phyloP scores from a whole-genome alignment of 2,888 invertebrate species.

The Syrista parreyssii region DNA sequence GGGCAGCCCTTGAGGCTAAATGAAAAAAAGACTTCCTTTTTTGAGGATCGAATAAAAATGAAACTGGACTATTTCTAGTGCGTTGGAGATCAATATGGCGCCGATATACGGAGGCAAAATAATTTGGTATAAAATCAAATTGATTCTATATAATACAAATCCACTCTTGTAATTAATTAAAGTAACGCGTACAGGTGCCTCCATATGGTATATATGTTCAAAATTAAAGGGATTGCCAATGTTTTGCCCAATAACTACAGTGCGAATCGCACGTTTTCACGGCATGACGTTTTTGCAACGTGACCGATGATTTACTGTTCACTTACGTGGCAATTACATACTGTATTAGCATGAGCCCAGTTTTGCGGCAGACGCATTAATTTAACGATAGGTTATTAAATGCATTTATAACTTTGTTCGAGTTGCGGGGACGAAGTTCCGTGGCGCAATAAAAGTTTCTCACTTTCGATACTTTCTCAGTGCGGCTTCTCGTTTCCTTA shows the following conservation, averaged over 20 bases:
- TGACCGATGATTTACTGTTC: background rate
- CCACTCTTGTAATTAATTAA: background rate
- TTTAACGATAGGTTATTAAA: background rate
- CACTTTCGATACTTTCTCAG: background rate
- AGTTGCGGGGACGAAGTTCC: background rate
- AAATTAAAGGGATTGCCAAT: background rate
- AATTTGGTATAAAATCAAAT: background rate
- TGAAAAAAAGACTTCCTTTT: background rate
- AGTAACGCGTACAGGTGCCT: background rate
- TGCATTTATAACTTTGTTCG: background rate
- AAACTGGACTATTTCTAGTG: background rate
- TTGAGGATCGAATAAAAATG: background rate
- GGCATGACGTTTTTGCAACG: background rate
- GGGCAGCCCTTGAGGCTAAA: background rate
- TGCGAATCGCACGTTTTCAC: background rate
- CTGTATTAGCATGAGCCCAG: background rate
- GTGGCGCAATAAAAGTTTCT: background rate
- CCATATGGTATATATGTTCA: background rate
- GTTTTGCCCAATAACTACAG: background rate
- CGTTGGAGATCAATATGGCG: background rate
- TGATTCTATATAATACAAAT: background rate
- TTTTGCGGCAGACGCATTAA: background rate
- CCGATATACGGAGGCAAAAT: background rate
- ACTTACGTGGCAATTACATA: background rate
- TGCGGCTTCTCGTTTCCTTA: background rate